These are phyloP conservation scores for Anoplophora glabripennis DNA, from an alignment of 1,140 invertebrate genomes.

Conservation along the genomic window DNA sequence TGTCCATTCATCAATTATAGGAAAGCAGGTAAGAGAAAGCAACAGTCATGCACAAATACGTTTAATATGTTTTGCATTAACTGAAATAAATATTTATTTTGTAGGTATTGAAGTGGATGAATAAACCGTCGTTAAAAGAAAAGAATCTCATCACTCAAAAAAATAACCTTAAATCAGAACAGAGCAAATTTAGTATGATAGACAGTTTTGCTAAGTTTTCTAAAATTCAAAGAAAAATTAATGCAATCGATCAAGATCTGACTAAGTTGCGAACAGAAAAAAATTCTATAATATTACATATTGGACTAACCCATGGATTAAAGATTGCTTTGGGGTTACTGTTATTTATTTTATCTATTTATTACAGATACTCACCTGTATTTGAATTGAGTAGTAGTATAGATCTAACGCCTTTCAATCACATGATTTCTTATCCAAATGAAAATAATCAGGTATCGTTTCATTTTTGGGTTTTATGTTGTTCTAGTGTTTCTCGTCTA, in stretches of 20 bases:
- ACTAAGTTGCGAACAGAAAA: conserved; percentile 16
- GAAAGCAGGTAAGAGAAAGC: conserved; percentile 29
- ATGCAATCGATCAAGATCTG: conserved; percentile 35
- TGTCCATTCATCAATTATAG: conserved; percentile 31
- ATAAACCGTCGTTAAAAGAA: conserved; percentile 29
- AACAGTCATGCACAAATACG: too few relatives aligned
- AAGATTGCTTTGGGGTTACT: conserved; percentile 27
- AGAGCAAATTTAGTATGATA: conserved; percentile 34
- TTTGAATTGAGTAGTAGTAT: conserved; percentile 36
- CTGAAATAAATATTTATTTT: conserved; percentile 13
- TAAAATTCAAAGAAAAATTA: conserved; percentile 44
- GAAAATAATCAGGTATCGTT: conserved; percentile 42
- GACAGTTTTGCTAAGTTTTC: conserved; percentile 43
- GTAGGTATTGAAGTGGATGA: conserved; percentile 37
- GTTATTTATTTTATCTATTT: conserved; percentile 34
- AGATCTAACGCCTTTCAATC: conserved; percentile 40
- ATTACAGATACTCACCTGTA: conserved; percentile 36
- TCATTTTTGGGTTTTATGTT: conserved; percentile 45
- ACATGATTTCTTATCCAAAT: conserved; percentile 44
- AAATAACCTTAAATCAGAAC: conserved; percentile 28
- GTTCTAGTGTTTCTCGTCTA: conserved; percentile 34
- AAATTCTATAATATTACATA: conserved; percentile 26
- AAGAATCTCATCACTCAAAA: conserved; percentile 30
- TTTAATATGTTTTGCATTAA: neutral
- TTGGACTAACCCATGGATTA: conserved; percentile 32